phyloP scores from a whole-genome alignment of 2,888 invertebrate genomes.

The Apotomis betuletana region DNA sequence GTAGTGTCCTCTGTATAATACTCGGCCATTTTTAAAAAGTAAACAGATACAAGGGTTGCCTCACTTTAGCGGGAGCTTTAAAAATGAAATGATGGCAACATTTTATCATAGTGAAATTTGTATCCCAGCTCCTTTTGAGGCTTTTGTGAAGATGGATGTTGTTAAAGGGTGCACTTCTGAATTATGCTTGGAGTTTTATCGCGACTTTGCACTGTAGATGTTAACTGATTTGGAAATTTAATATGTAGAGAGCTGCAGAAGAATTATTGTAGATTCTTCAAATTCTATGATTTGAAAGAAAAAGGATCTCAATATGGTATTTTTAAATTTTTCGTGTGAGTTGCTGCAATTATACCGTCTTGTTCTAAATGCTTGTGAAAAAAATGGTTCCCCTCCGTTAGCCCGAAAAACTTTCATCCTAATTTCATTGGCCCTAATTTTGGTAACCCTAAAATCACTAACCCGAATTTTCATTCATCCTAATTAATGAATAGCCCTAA shows the following conservation, averaged over 20 bases:
- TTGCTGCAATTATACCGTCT: too few relatives aligned
- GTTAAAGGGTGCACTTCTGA: background rate
- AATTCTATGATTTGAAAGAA: too few relatives aligned
- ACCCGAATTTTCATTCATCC: too few relatives aligned
- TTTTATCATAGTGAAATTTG: conserved; percentile 34
- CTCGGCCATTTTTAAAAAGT: conserved; percentile 43
- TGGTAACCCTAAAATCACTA: too few relatives aligned
- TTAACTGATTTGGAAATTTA: background rate
- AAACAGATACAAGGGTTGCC: conserved; percentile 36
- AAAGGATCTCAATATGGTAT: too few relatives aligned
- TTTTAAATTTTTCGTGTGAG: too few relatives aligned
- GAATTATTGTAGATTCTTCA: background rate
- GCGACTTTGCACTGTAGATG: background rate
- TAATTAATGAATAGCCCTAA: too few relatives aligned
- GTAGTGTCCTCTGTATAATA: conserved; percentile 36
- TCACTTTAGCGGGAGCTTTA: conserved; percentile 27
- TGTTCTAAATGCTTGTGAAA: too few relatives aligned
- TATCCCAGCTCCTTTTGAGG: conserved; percentile 8
- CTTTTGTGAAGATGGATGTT: background rate
- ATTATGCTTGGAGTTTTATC: background rate
- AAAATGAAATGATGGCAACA: conserved; percentile 33
- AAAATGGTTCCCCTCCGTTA: too few relatives aligned
- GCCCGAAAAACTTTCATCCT: too few relatives aligned
- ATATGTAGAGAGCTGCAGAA: too few relatives aligned
- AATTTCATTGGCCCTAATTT: too few relatives aligned